A percentile compares a stretch with the other conserved stretches of the same genome.
These are phyloP conservation scores for Calypte anna DNA, from an alignment of 2,113 vertebrate species.

Conservation along the genomic window DNA sequence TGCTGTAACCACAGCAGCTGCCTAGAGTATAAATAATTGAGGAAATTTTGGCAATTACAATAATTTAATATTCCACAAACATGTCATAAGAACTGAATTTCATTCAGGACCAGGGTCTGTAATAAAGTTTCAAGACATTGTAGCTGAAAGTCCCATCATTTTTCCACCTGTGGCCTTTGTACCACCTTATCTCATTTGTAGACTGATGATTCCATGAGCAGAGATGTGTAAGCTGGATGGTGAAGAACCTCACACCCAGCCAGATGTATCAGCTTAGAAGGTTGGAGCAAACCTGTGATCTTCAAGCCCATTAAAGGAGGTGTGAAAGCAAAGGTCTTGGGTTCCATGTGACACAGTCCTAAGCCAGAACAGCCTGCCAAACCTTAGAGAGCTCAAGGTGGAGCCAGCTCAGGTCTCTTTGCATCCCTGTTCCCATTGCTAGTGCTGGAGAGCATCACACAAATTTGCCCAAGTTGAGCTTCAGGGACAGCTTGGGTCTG, in stretches of 20 bases:
- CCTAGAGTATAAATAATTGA: conserved; percentile 70
- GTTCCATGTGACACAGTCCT: background rate
- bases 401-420: background rate
- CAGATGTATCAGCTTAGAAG: background rate
- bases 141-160: background rate
- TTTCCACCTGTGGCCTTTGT: background rate
- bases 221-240: background rate
- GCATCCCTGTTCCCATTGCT: background rate
- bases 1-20: conserved; percentile 64
- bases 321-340: background rate
- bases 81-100: background rate
- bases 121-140: background rate
- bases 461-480: background rate
- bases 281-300: background rate
- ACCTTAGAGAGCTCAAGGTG: background rate
- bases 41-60: conserved; percentile 47
- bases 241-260: background rate
- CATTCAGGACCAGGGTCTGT: background rate
- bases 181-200: background rate
- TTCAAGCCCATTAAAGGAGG: background rate
- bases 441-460: background rate
- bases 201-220: fast-evolving
- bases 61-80: conserved; percentile 51
- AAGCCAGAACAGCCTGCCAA: background rate
- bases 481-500: conserved; percentile 6